Evolutionary conservation across 2,888 invertebrate species (phyloP).

Genomic region (Scaptomyza caliginosa): DNA sequence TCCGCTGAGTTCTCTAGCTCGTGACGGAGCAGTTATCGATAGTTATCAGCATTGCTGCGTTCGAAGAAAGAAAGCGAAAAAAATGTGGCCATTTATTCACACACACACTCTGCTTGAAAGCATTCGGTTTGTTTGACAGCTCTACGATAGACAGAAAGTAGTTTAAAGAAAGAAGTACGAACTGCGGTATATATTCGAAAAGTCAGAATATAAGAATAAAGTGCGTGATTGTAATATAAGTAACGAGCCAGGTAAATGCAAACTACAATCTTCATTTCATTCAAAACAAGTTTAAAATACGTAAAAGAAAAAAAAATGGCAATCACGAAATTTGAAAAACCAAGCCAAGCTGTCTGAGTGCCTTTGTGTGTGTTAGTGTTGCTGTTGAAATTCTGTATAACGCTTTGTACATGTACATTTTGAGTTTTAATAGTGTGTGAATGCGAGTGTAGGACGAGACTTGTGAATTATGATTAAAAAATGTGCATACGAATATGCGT

Average conservation of each 20-base stretch:
- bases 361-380: slow-evolving; percentile 54
- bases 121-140: slow-evolving; percentile 61
- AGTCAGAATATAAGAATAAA: slow-evolving; percentile 61
- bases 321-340: slow-evolving; percentile 65
- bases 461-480: slow-evolving; percentile 42
- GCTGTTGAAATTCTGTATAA: slow-evolving; percentile 79
- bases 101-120: slow-evolving; percentile 48
- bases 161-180: slow-evolving; percentile 54
- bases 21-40: slow-evolving; percentile 31
- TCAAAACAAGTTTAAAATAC: slow-evolving; percentile 37
- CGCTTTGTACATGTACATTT: slow-evolving; percentile 61
- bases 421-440: slow-evolving; percentile 45
- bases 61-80: slow-evolving; percentile 22
- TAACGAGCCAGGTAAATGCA: slow-evolving; percentile 68
- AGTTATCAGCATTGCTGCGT: slow-evolving; percentile 3
- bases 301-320: slow-evolving; percentile 48
- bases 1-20: not conserved
- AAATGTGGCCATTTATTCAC: slow-evolving; percentile 48
- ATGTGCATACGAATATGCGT: slow-evolving; percentile 16
- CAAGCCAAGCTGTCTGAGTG: slow-evolving; percentile 70
- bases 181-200: slow-evolving; percentile 50
- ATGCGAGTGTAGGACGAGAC: slow-evolving; percentile 55
- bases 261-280: slow-evolving; percentile 50
- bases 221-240: slow-evolving; percentile 61
- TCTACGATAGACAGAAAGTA: slow-evolving; percentile 52